Conservation (phyloP, 2,113 vertebrate genomes). For the Saccopteryx bilineata region DNA sequence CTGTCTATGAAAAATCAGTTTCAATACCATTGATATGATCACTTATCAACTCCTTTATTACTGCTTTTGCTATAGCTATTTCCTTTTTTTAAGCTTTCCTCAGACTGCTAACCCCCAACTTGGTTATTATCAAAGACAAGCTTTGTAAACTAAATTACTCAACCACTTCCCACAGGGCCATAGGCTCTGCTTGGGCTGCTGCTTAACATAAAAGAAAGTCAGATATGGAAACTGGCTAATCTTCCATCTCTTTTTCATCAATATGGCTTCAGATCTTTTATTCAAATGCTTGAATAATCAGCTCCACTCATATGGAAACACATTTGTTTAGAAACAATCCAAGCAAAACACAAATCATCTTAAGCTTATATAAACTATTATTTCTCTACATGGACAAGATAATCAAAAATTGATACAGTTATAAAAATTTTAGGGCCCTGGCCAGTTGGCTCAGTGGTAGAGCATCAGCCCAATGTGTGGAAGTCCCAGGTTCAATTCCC, state of each 20-base stretch:
- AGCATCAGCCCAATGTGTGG: no score
- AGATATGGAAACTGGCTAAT: conserved; percentile 30
- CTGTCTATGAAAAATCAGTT: conserved; percentile 42
- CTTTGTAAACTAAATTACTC: conserved; percentile 45
- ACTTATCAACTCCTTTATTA: conserved; percentile 28
- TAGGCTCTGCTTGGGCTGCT: neutral
- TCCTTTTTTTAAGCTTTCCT: conserved; percentile 3
- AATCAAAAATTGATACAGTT: conserved; percentile 32
- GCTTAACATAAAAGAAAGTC: conserved; percentile 37
- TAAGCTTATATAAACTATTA: conserved; percentile 44
- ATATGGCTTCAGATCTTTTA: conserved; percentile 51
- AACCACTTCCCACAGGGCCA: conserved; percentile 19
- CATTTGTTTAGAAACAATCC: conserved; percentile 41
- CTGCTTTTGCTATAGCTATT: conserved; percentile 3
- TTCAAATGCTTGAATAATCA: conserved; percentile 41
- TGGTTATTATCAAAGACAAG: conserved; percentile 44
- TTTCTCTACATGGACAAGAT: conserved; percentile 39
- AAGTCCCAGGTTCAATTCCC: no score
- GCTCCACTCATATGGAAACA: conserved; percentile 11
- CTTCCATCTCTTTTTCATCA: neutral
- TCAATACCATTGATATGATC: neutral
- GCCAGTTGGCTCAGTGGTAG: no score
- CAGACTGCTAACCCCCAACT: neutral
- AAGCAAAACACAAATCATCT: conserved; percentile 65
- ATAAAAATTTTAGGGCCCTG: neutral